Conservation (phyloP, 2,113 vertebrate genomes). For the Colinus virginianus region DNA sequence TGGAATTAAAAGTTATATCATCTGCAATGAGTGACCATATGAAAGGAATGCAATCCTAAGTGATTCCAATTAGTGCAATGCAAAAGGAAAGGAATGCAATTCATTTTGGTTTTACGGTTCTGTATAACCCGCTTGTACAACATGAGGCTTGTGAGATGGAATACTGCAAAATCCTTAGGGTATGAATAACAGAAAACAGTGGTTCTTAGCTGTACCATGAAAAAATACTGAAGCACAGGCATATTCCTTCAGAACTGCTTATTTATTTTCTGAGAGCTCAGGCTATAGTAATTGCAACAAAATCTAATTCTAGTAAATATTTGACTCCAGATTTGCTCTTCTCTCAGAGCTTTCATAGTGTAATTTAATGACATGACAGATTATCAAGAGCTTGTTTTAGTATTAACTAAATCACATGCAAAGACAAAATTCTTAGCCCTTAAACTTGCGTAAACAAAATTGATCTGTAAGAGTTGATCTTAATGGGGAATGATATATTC, state of each 20-base stretch:
- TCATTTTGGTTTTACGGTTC: background rate
- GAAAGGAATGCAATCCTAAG: background rate
- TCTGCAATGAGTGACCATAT: background rate
- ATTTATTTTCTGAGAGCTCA: background rate
- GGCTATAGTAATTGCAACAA: background rate
- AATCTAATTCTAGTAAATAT: background rate
- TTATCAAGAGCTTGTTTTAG: constrained; percentile 15
- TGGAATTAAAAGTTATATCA: background rate
- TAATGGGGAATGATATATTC: background rate
- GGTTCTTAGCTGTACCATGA: background rate
- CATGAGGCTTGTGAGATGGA: background rate
- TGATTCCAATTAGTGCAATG: background rate
- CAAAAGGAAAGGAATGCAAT: background rate
- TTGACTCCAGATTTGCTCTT: constrained; percentile 6
- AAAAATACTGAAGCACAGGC: background rate
- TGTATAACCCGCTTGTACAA: background rate
- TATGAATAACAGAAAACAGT: background rate
- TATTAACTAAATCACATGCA: constrained; percentile 21
- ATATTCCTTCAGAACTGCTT: background rate
- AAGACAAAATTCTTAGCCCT: background rate
- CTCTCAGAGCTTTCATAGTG: background rate
- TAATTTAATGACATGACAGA: background rate
- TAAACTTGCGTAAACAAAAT: constrained; percentile 20
- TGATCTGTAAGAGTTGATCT: constrained; percentile 13
- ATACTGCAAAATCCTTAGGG: background rate